Evolutionary conservation across 1,140 invertebrate genomes (phyloP), one percentile per base, ranked within the genome.

Genomic region (Galleria mellonella): DNA sequence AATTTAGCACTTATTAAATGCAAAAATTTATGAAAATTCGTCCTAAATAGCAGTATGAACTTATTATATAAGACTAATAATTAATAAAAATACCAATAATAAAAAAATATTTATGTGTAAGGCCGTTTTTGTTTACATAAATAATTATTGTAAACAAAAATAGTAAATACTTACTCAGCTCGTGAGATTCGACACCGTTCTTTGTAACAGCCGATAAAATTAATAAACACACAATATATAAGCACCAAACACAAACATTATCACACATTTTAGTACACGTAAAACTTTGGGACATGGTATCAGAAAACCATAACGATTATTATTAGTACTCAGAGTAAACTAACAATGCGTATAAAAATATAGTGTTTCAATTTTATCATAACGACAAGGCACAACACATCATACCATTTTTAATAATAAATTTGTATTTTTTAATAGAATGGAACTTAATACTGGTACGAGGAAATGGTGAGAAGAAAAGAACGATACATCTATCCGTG

Each of bases 181-280:
- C 59, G 38, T 67, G 65, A 48, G 75, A 66, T 58, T 60, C 62
- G 40, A 62, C 67, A 50, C 50, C 63, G 55, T 72, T 68, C 75
- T 79, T 79, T 79, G 75, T 79, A 57, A 66, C 54, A 42, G 58
- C 61, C 60, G 72, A 63, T 62, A 79, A 64, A 72, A 79, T 53
- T 54, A 77, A 59, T 52, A 67, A 66, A 61, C 58, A 62, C 68
- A 76, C 62, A 61, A 70, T 23, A 66, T 60, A 63, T 51, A 67
- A 61, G 56, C 69, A 74, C 56, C 51, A 47, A 54, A 61, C 65
- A 70, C 52, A 55, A 47, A 66, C 60, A 71, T 63, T 56, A 60
- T 52, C 57, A 68, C 70, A 63, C 73, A 81, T 81, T 68, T 68
- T 73, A 53, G 44, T 64, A 75, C 62, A 55, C 37, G 53, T 58